These are phyloP conservation scores for Odontamblyopus lacepedii DNA, from an alignment of 2,797 vertebrate species.

Conservation along the genomic window DNA sequence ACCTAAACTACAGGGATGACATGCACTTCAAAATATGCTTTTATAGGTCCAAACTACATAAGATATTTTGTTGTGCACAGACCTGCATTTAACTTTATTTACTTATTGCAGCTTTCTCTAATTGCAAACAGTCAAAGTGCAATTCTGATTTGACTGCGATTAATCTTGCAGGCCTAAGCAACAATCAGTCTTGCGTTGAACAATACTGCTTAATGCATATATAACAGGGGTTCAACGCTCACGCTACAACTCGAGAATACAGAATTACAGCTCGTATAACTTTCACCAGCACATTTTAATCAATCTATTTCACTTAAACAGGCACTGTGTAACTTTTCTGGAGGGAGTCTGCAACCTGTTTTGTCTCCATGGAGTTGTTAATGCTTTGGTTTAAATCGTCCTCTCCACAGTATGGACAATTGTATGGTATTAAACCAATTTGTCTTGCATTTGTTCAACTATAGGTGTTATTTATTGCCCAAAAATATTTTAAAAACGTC, in stretches of 20 bases:
- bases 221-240: neutral
- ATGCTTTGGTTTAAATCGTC: too few relatives aligned
- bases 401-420: too few relatives aligned
- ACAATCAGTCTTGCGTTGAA: neutral
- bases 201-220: neutral
- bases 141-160: conserved; percentile 1
- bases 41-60: neutral
- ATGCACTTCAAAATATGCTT: neutral
- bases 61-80: neutral
- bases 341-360: too few relatives aligned
- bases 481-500: too few relatives aligned
- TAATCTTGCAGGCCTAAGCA: neutral
- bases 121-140: neutral
- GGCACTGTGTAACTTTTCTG: too few relatives aligned
- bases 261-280: neutral
- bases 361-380: too few relatives aligned
- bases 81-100: neutral
- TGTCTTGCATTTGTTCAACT: too few relatives aligned
- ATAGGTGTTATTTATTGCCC: too few relatives aligned
- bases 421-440: too few relatives aligned
- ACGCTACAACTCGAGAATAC: neutral
- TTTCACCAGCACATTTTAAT: neutral
- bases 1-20: neutral
- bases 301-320: neutral
- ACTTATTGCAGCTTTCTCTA: neutral